A percentile compares a stretch with the other conserved stretches of the same genome.
Evolutionary conservation across 2,113 vertebrate species (phyloP).

Genomic region (Falcunculus frontatus): DNA sequence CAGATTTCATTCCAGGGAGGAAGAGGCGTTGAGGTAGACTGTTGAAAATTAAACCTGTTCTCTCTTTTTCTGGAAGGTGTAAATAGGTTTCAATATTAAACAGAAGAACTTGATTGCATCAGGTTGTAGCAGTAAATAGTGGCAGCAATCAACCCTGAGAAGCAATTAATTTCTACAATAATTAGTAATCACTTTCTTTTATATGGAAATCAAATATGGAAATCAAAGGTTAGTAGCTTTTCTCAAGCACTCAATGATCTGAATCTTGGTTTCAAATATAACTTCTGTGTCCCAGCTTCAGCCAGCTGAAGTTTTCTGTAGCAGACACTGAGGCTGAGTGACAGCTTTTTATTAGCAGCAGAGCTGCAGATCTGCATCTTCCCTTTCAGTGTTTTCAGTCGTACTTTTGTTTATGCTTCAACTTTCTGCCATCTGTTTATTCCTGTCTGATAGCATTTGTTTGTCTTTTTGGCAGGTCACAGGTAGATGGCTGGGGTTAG

Average conservation of each 20-base stretch:
- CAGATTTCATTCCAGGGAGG: not conserved
- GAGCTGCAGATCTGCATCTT: not conserved
- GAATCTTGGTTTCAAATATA: not conserved
- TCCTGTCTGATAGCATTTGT: not conserved
- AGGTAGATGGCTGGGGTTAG: not conserved
- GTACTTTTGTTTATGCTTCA: not conserved
- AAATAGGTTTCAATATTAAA: not conserved
- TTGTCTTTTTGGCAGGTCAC: not conserved
- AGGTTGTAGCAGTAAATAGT: not conserved
- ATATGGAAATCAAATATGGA: not conserved
- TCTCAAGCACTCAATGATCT: not conserved
- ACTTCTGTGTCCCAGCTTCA: not conserved
- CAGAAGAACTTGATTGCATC: not conserved
- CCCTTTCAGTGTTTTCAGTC: not conserved
- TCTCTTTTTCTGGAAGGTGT: not conserved
- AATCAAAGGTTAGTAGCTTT: not conserved
- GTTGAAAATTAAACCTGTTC: not conserved
- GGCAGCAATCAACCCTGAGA: not conserved
- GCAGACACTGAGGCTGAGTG: not conserved
- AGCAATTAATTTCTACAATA: not conserved
- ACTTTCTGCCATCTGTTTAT: not conserved
- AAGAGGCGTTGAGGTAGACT: not conserved
- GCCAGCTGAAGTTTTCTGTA: not conserved
- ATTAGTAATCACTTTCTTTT: not conserved
- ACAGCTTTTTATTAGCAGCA: not conserved